Evolutionary conservation across 2,888 invertebrate species (phyloP).

Genomic region (Physocephala rufipes): DNA sequence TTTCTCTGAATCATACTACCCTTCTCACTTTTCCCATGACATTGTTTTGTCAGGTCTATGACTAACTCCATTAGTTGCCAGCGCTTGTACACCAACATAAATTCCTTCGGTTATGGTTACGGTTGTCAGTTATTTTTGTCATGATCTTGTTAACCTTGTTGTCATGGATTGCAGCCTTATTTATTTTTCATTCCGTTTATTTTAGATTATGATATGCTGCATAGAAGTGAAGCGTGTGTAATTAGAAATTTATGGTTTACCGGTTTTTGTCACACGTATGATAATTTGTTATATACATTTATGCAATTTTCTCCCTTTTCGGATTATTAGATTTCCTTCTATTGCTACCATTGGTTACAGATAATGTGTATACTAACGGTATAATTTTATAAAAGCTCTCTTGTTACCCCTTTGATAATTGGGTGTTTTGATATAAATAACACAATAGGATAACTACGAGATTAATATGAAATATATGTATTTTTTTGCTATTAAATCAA

Average conservation of each 20-base stretch:
- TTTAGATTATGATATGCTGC: constrained; percentile 31
- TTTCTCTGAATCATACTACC: neutral
- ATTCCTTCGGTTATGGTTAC: neutral
- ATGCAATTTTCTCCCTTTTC: neutral
- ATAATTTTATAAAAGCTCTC: no score
- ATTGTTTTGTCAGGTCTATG: no score
- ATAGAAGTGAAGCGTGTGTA: constrained; percentile 27
- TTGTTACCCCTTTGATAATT: no score
- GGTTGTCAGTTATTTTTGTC: constrained; percentile 6
- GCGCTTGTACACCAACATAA: no score
- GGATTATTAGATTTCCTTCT: neutral
- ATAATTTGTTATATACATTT: neutral
- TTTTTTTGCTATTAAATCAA: no score
- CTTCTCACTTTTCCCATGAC: neutral
- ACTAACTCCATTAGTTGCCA: no score
- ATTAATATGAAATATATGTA: no score
- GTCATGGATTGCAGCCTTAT: neutral
- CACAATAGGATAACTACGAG: no score
- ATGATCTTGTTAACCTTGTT: constrained; percentile 14
- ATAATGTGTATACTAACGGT: no score
- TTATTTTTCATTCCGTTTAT: constrained; percentile 7
- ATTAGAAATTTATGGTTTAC: constrained; percentile 29
- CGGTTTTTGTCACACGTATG: neutral
- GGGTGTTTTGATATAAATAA: no score
- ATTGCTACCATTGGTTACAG: neutral